Conservation (phyloP, 1,140 invertebrate genomes). For the Oscheius sp. region DNA sequence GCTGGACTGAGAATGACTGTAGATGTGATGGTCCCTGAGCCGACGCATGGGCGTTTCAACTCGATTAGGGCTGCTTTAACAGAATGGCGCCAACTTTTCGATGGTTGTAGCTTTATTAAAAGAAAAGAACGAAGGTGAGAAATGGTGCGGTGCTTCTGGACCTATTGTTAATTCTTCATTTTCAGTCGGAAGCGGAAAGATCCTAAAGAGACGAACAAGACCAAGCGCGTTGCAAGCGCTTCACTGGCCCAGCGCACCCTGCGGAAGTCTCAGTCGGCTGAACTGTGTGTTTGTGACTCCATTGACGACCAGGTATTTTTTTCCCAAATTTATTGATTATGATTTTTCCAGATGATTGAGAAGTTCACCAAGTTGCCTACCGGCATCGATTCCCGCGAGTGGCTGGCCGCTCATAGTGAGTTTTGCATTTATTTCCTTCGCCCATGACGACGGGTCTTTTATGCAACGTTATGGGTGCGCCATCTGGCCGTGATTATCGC, state of each 20-base stretch:
- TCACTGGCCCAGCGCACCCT: slow-evolving; percentile 22
- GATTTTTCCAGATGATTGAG: slow-evolving; percentile 48
- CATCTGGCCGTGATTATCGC: neutral
- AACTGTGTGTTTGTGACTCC: slow-evolving; percentile 57
- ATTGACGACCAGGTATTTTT: slow-evolving; percentile 47
- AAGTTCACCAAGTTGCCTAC: slow-evolving; percentile 47
- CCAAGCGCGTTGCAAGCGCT: neutral
- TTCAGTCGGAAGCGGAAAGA: neutral
- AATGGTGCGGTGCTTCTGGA: neutral
- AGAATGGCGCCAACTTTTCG: slow-evolving; percentile 32
- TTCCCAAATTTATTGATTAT: slow-evolving; percentile 11
- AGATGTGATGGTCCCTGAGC: neutral
- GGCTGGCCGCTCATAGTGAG: slow-evolving; percentile 58
- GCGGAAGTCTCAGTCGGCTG: slow-evolving; percentile 36
- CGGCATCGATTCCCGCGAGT: slow-evolving; percentile 55
- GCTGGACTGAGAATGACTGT: neutral
- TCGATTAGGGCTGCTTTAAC: slow-evolving; percentile 27
- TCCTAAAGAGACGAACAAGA: neutral
- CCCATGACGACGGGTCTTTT: neutral
- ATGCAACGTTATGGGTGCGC: neutral
- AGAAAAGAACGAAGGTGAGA: slow-evolving; percentile 25
- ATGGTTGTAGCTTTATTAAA: slow-evolving; percentile 35
- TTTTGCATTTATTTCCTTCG: neutral
- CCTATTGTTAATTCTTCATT: neutral
- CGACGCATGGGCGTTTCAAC: slow-evolving; percentile 10